Base-by-base conservation (phyloP, 2,797 vertebrate species). In the Tauraco hartlaubi region DNA sequence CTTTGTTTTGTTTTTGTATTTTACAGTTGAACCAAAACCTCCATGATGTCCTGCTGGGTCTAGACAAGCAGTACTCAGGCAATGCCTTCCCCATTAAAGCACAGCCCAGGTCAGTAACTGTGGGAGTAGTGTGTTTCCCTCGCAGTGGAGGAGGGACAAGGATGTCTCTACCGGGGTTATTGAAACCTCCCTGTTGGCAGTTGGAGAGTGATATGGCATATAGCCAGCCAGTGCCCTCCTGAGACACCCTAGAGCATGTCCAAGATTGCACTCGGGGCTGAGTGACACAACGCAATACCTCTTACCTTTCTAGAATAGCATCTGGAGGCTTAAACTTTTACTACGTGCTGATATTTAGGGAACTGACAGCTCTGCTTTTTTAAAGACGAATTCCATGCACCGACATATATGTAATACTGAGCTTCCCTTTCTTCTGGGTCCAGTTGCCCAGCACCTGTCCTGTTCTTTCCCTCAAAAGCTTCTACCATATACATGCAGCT, bases 21-120 rank as follows among this genome's bases (percentile, higher is more conserved):
- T 85, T 75, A 37, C 98, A 99, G 99, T 98, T 99, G 97, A 99
- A 98, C 97, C 98, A 99, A 96, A 99, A 99, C 97, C 98, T 99
- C 96, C 99, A 98, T 12, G 99, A 99, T 44, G 98, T 99, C 95
- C 99, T 99, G 98, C 97, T 98, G 98, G 98, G 98, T 98, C 98
- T 99, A 97, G 99, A 99, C 80, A 99, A 99, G 92, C 98, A 99
- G 96, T 98, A 98, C 10, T 97, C 97, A 5, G 97, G 97, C 94
- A 98, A 98, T 88, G 96, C 98, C 59, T 98, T 98, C 88, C 96
- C 97, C 0, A 18, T 98, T 92, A 98, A 98, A 98, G 98, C 98
- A 72, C 98, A 98, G 96, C 98, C 98, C 92, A 98, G 98, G 98
- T 98, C 91, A 93, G 98, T 97, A 95, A 77, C 15, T 68, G 52